A percentile compares a stretch with the other conserved stretches of the same genome.
Evolutionary conservation across 2,797 vertebrate genomes (phyloP).

Genomic region (Sternotherus odoratus): DNA sequence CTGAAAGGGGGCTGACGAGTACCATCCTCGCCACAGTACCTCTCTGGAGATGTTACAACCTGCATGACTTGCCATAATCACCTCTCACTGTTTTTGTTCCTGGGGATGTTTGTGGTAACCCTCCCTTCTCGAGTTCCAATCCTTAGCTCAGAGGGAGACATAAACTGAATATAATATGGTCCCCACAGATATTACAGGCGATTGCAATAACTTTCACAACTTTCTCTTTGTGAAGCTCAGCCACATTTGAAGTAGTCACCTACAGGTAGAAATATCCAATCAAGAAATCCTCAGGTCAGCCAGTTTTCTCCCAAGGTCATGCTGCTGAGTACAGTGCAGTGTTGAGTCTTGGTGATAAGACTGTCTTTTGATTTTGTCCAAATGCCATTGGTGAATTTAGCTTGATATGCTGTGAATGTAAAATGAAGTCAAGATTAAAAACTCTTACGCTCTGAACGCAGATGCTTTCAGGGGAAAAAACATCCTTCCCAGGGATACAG

Average conservation of each 20-base stretch:
- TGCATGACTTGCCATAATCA: not conserved
- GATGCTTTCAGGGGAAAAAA: not conserved
- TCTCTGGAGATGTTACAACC: too few relatives aligned
- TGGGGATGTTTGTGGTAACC: not conserved
- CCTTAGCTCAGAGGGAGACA: not conserved
- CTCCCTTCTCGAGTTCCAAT: not conserved
- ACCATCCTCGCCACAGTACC: too few relatives aligned
- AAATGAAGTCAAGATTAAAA: not conserved
- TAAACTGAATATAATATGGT: not conserved
- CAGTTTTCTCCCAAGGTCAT: not conserved
- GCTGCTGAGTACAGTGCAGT: not conserved
- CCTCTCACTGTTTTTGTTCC: not conserved
- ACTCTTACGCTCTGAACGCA: not conserved
- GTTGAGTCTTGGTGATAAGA: not conserved
- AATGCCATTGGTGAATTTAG: rapidly evolving
- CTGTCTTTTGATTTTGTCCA: not conserved
- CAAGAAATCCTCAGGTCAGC: not conserved
- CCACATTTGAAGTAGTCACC: not conserved
- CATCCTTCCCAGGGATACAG: not conserved
- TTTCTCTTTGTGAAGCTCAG: not conserved
- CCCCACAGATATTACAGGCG: not conserved
- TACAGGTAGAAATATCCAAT: rapidly evolving
- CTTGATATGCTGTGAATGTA: not conserved
- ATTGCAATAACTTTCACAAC: not conserved
- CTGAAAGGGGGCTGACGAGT: too few relatives aligned